These are phyloP conservation scores for Sarcophaga rosellei DNA, from an alignment of 2,888 invertebrate genomes.

Conservation along the genomic window DNA sequence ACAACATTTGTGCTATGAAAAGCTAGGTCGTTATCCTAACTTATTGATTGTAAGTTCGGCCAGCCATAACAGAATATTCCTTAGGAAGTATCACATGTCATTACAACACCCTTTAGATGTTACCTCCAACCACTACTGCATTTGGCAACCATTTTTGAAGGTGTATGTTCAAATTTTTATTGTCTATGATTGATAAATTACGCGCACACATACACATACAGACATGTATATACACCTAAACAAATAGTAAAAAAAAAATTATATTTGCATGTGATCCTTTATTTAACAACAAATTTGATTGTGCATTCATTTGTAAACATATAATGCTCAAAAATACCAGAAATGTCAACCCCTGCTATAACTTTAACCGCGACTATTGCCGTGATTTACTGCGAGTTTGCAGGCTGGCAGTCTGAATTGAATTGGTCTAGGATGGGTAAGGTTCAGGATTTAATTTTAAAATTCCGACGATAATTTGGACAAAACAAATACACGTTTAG, in stretches of 20 bases:
- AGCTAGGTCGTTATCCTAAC: too few species aligned
- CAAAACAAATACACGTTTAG: slow-evolving; percentile 16
- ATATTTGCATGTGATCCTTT: slow-evolving; percentile 7
- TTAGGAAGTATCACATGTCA: too few species aligned
- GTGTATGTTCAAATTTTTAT: not conserved
- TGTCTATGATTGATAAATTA: slow-evolving; percentile 33
- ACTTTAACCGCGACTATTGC: not conserved
- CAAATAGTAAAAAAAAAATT: not conserved
- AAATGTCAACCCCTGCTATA: not conserved
- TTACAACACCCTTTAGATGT: too few species aligned
- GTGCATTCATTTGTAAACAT: slow-evolving; percentile 28
- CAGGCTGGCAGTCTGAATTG: not conserved
- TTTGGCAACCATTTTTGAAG: too few species aligned
- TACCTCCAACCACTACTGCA: too few species aligned
- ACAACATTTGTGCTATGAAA: too few species aligned
- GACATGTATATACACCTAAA: not conserved
- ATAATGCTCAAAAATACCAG: slow-evolving; percentile 20
- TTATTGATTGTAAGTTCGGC: too few species aligned
- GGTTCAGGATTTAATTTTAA: not conserved
- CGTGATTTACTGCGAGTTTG: slow-evolving; percentile 37
- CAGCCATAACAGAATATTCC: too few species aligned
- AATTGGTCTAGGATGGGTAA: too few species aligned
- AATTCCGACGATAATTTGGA: not conserved
- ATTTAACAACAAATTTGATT: slow-evolving; percentile 49
- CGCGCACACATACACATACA: slow-evolving; percentile 7